Conservation (phyloP, 2,113 vertebrate genomes). For the Gopherus evgoodei region DNA sequence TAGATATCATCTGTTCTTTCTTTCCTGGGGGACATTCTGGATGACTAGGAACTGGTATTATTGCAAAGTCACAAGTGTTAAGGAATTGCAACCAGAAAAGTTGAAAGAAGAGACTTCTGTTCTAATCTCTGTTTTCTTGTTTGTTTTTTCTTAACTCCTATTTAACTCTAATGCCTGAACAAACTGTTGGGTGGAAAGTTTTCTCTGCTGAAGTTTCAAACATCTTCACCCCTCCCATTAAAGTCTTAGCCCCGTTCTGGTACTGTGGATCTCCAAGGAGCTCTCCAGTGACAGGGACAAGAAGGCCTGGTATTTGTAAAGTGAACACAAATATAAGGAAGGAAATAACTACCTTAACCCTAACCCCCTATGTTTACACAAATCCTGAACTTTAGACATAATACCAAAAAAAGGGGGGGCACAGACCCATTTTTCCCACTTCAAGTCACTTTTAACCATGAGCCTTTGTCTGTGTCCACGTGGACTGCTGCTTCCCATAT, state of each 20-base stretch:
- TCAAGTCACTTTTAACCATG: neutral
- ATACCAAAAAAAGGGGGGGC: neutral
- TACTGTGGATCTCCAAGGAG: neutral
- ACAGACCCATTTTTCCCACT: neutral
- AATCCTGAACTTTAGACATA: neutral
- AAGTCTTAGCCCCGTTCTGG: neutral
- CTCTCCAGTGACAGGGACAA: neutral
- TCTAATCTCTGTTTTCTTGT: neutral
- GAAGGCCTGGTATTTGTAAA: neutral
- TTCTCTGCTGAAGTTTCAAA: neutral
- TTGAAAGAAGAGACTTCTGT: neutral
- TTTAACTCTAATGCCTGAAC: neutral
- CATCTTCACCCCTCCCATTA: neutral
- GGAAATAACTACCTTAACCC: neutral
- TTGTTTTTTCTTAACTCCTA: neutral
- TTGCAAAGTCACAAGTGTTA: neutral
- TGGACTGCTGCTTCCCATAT: accelerated
- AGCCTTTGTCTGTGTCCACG: neutral
- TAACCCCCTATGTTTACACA: neutral
- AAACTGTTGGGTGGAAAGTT: neutral
- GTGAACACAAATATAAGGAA: neutral
- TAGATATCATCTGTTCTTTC: neutral
- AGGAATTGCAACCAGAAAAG: neutral
- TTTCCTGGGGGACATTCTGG: neutral
- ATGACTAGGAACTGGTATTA: accelerated